Evolutionary conservation across 1,140 invertebrate genomes (phyloP), one percentile per base, ranked within the genome.

Genomic region (Cepaea nemoralis): DNA sequence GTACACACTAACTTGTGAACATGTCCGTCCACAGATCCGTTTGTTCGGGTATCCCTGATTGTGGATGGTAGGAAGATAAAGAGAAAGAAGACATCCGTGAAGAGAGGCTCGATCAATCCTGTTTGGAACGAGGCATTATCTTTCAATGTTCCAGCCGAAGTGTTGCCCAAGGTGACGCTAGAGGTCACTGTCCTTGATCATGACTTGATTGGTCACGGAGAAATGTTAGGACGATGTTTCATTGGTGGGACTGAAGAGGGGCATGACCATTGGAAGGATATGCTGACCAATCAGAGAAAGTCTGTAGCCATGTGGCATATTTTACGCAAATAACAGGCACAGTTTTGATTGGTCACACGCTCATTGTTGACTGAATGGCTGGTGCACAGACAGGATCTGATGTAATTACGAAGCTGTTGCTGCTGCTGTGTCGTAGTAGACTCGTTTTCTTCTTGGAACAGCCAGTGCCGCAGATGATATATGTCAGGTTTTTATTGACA

Each of bases 231-330:
- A 1, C 69, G 83, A 14, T 88, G 87, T 73, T 48, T 85, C 0
- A 79, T 88, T 5, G 80, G 89, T 16, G 88, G 88, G 3, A 83
- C 87, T 40, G 95, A 95, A 48, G 94, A 94, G 86, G 93, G 95
- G 0, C 87, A 95, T n/a, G 93, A 93, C 69, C 95, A 96, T 87
- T 96, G 95, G 95, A 94, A 94, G 85, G 95, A 96, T 91, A 96
- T 96, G 95, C 91, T 96, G 81, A 93, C 94, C n/a, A 94, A 95
- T 31, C 92, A 95, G 63, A 93, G 95, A 80, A 96, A 95, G 89
- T 95, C 95, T 0, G 94, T 96, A 59, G 95, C 95, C 16, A 96
- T 96, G 95, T 96, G 95, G 95, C 96, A 96, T 91, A 93, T 94
- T 39, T 91, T 96, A n/a, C 92, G 95, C 82, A 94, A 94, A 37